These are phyloP conservation scores for Byasa hedistus DNA, from an alignment of 2,888 invertebrate species.

Conservation along the genomic window DNA sequence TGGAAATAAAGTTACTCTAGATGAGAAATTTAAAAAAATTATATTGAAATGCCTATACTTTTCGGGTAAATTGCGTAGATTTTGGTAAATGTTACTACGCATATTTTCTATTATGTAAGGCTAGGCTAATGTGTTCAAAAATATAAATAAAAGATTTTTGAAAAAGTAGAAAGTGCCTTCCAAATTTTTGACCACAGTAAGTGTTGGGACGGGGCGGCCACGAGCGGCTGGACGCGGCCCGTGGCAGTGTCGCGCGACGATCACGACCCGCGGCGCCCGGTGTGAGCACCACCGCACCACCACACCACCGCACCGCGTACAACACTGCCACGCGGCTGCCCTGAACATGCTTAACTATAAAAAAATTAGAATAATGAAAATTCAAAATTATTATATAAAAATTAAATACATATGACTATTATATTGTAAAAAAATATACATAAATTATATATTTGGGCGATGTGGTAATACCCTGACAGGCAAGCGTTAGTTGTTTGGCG, in stretches of 20 bases:
- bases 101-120: conserved; percentile 81
- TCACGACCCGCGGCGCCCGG: conserved; percentile 10
- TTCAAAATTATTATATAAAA: conserved; percentile 80
- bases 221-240: conserved; percentile 49
- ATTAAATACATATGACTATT: conserved; percentile 79
- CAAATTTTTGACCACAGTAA: conserved; percentile 82
- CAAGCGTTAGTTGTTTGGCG: conserved; percentile 78
- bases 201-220: conserved; percentile 82
- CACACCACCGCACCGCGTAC: conserved; percentile 37
- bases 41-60: conserved; percentile 72
- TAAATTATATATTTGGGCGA: conserved; percentile 77
- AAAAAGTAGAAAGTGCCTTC: conserved; percentile 91
- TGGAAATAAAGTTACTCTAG: conserved; percentile 75
- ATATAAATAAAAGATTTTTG: conserved; percentile 76
- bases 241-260: conserved; percentile 42
- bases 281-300: too few species aligned
- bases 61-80: conserved; percentile 76
- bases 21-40: conserved; percentile 54
- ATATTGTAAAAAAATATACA: conserved; percentile 75
- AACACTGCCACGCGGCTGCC: conserved; percentile 44
- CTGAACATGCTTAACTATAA: conserved; percentile 71
- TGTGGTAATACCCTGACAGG: conserved; percentile 89
- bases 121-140: conserved; percentile 88
- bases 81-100: conserved; percentile 80
- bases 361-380: conserved; percentile 76